Base-by-base conservation (phyloP, 2,888 invertebrate genomes). In the Apodemia duryi region DNA sequence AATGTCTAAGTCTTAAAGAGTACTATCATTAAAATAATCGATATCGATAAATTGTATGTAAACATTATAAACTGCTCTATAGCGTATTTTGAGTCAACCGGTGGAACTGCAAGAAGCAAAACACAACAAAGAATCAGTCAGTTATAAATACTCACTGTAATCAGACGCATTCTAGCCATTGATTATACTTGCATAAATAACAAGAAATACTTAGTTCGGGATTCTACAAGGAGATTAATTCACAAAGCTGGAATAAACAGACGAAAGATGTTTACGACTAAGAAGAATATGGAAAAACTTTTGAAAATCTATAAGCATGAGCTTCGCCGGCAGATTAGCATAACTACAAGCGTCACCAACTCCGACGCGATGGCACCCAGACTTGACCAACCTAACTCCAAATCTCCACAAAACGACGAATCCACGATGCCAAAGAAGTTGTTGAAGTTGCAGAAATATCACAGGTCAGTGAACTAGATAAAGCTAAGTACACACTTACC, bases 261-360 rank as follows among this genome's bases (percentile, higher is more conserved):
- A 38, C 35, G n/a, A 60, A 86, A 79, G 69, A 91, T 92, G 92
- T 88, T 85, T 76, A 82, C 86, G 11, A 81, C 90, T 61, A 85
- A 81, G 80, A 88, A 84, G 74, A 84, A 85, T 74, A 77, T 88
- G 73, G 88, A 88, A 63, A 86, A 77, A 74, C 74, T 90, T 66
- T 73, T 89, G 65, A 85, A 87, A 73, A 77, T 84, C 63, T 91
- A 89, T 77, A 88, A 84, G 75, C 86, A 87, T 74, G 91, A 91
- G 74, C 76, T 91, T 64, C 85, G 89, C 74, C 84, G 92, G 69
- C 88, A 91, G 68, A 94, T 94, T 72, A 93, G 93, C 82, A 94
- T 93, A 82, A 94, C 94, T 0, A 92, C 93, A 28, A 93, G 93
- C 77, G 92, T 92, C 62, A 92, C 93, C 13, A 94, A 94, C 77